Base-by-base conservation (phyloP, 2,888 invertebrate species). In the Dermolepida albohirtum region DNA sequence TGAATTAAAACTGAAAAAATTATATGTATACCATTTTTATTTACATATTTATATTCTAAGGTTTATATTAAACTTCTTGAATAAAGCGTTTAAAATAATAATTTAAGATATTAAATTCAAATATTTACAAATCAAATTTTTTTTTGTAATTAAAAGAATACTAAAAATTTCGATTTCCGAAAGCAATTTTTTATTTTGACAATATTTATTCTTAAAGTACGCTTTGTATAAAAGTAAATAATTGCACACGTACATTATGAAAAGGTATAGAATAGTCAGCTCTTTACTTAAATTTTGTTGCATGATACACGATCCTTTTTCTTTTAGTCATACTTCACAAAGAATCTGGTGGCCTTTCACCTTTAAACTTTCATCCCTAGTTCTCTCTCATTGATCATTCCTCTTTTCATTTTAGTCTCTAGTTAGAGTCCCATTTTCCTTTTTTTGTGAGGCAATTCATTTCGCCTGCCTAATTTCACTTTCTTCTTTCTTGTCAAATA, bases 401-500 rank as follows among this genome's bases (percentile, higher is more conserved):
- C 44, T 43, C 22, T 44, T 59, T 44, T 44, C 59, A 44, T 59
- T 59, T 59, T 47, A 59, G 27, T 59, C 14, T 17, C 5, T 22
- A 29, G 59, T 44, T 59, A 59, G 14, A n/a, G 59, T 59, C 44
- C n/a, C 44, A 44, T 59, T 44, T 29, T 29, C 44, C 59, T 11
- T 59, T 59, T 55, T 59, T 44, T 44, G 44, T 29, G 44, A 44
- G 44, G 59, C 44, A 59, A 59, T 59, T 44, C 44, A 59, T 59
- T 59, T 44, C 29, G 29, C 44, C 47, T 44, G 44, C 11, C 59
- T 59, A 59, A 59, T 59, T 59, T 59, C 44, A 59, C 43, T 59
- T 59, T 59, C 59, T 59, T 59, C 44, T 44, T 59, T 59, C 12
- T 29, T 11, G 27, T 44, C 14, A 22, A 22, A 22, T 16, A 14